Conservation (phyloP, 2,888 invertebrate species). For the Iselma pallidipennis region DNA sequence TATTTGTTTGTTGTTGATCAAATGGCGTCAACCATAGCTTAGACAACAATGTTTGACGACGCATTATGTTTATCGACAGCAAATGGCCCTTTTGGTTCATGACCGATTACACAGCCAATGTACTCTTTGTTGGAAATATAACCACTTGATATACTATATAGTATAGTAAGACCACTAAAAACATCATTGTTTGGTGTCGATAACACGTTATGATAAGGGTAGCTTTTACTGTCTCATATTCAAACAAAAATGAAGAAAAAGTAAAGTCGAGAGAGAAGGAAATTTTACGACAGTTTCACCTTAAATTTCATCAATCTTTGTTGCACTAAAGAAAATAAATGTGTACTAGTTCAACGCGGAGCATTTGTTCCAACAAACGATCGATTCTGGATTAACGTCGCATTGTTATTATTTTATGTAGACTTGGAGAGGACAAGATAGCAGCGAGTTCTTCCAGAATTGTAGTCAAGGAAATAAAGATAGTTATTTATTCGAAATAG, state of each 20-base stretch:
- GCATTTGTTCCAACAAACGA: neutral
- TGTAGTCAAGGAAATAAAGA: no score
- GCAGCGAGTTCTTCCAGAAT: no score
- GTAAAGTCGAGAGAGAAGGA: neutral
- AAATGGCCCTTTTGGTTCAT: conserved; percentile 33
- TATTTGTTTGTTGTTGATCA: conserved; percentile 16
- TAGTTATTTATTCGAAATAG: no score
- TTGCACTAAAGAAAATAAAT: neutral
- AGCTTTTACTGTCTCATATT: neutral
- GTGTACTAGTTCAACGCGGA: neutral
- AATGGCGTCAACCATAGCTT: conserved; percentile 6
- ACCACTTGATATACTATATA: conserved; percentile 29
- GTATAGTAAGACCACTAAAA: conserved; percentile 23
- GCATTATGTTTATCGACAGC: conserved; percentile 21
- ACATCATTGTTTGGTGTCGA: conserved; percentile 35
- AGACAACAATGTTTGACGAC: conserved; percentile 19
- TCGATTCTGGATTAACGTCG: neutral
- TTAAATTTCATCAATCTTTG: neutral
- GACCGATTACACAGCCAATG: conserved; percentile 30
- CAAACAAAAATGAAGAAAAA: neutral
- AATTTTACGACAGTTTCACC: neutral
- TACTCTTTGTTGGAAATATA: conserved; percentile 12
- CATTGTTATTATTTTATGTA: neutral
- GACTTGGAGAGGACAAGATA: no score
- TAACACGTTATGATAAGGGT: conserved; percentile 3